A percentile compares a stretch with the other conserved stretches of the same genome.
Conservation (phyloP, 1,140 invertebrate species). For the Diorhabda carinulata region DNA sequence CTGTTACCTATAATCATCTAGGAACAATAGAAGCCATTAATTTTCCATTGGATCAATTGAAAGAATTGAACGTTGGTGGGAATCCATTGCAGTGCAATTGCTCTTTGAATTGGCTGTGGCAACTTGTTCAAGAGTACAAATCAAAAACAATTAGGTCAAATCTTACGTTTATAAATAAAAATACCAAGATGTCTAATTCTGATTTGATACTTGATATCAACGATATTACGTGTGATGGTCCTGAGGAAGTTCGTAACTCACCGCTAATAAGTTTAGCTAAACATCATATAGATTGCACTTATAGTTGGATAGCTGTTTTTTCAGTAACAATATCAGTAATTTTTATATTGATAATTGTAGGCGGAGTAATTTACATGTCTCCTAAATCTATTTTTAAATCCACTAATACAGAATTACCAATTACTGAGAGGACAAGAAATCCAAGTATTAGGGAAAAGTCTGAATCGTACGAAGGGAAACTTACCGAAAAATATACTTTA, state of each 20-base stretch:
- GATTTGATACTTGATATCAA: conserved; percentile 46
- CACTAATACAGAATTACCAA: conserved; percentile 53
- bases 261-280: conserved; percentile 55
- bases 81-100: conserved; percentile 87
- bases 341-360: conserved; percentile 54
- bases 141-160: conserved; percentile 33
- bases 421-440: conserved; percentile 29
- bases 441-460: conserved; percentile 25
- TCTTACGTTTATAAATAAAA: conserved; percentile 38
- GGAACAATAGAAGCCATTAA: conserved; percentile 70
- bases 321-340: conserved; percentile 55
- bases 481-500: conserved; percentile 56
- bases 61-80: conserved; percentile 66
- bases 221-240: conserved; percentile 54
- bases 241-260: conserved; percentile 50
- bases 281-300: conserved; percentile 58
- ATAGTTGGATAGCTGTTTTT: conserved; percentile 56
- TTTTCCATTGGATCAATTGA: conserved; percentile 72
- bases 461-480: conserved; percentile 36
- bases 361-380: conserved; percentile 55
- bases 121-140: conserved; percentile 58
- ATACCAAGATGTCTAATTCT: conserved; percentile 48
- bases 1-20: conserved; percentile 66
- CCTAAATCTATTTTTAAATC: conserved; percentile 51
- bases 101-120: conserved; percentile 81